Evolutionary conservation across 2,113 vertebrate genomes (phyloP).

Genomic region (Oryzias curvinotus): DNA sequence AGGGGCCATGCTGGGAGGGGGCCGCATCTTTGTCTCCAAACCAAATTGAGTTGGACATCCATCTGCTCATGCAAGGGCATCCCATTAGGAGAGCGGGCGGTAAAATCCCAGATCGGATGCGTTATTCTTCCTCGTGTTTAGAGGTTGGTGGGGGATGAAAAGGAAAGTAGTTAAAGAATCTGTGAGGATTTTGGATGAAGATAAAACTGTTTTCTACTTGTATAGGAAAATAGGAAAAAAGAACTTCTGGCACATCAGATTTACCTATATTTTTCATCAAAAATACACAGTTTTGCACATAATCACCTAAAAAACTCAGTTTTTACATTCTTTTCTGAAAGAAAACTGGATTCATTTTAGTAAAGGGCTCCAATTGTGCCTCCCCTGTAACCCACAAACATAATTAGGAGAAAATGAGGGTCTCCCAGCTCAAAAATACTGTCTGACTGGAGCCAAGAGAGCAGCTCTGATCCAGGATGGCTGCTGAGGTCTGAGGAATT

Average conservation of each 20-base stretch:
- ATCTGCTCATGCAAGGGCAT: constrained; percentile 4
- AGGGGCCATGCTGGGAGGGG: constrained; percentile 15
- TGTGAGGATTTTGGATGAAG: too few relatives aligned
- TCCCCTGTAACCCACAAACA: constrained; percentile 12
- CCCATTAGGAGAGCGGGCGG: not conserved
- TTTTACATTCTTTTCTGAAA: too few relatives aligned
- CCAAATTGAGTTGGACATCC: constrained; percentile 30
- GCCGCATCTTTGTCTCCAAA: constrained; percentile 20
- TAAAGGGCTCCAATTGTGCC: not conserved
- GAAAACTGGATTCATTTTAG: too few relatives aligned
- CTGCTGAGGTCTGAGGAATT: not conserved
- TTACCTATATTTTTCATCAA: too few relatives aligned
- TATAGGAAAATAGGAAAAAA: too few relatives aligned
- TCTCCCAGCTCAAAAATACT: constrained; percentile 23
- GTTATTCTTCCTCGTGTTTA: too few relatives aligned
- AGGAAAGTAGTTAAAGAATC: too few relatives aligned
- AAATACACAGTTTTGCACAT: too few relatives aligned
- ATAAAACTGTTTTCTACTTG: too few relatives aligned
- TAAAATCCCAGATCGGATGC: not conserved
- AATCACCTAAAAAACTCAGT: too few relatives aligned
- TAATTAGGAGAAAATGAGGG: constrained; percentile 18
- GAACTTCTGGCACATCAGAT: too few relatives aligned
- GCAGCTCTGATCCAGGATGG: constrained; percentile 1
- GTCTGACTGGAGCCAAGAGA: constrained; percentile 10
- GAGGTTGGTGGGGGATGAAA: too few relatives aligned